phyloP scores from a whole-genome alignment of 2,113 vertebrate species.

The Rhinolophus sinicus region DNA sequence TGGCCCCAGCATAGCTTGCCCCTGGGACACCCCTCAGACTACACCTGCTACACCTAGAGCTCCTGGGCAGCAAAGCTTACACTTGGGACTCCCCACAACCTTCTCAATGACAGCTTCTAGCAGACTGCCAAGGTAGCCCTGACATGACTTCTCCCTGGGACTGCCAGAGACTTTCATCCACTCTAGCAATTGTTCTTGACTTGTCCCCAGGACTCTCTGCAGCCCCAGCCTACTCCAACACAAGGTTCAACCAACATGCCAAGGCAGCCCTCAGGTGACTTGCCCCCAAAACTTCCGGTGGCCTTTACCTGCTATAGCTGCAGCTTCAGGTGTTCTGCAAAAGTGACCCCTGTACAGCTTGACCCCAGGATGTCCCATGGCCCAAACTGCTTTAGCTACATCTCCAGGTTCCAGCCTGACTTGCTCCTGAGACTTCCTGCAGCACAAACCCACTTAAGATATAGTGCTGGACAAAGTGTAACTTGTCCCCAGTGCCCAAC shows the following conservation, averaged over 20 bases:
- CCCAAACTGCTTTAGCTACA: not conserved
- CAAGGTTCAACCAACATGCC: not conserved
- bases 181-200: not conserved
- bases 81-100: too few species aligned
- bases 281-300: not conserved
- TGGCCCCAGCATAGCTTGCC: not conserved
- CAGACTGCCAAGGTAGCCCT: not conserved
- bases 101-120: not conserved
- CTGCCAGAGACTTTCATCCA: not conserved
- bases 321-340: not conserved
- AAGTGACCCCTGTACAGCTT: not conserved
- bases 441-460: not conserved
- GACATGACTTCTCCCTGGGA: not conserved
- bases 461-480: not conserved
- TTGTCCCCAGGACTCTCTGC: not conserved
- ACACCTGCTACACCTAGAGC: too few species aligned
- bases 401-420: not conserved
- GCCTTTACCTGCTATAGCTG: not conserved
- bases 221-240: not conserved
- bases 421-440: not conserved
- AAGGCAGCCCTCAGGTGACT: not conserved
- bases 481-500: too few species aligned
- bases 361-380: not conserved
- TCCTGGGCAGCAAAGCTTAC: too few species aligned
- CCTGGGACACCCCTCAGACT: not conserved